Evolutionary conservation across 2,113 vertebrate genomes (phyloP).

Genomic region (Mesitornis unicolor): DNA sequence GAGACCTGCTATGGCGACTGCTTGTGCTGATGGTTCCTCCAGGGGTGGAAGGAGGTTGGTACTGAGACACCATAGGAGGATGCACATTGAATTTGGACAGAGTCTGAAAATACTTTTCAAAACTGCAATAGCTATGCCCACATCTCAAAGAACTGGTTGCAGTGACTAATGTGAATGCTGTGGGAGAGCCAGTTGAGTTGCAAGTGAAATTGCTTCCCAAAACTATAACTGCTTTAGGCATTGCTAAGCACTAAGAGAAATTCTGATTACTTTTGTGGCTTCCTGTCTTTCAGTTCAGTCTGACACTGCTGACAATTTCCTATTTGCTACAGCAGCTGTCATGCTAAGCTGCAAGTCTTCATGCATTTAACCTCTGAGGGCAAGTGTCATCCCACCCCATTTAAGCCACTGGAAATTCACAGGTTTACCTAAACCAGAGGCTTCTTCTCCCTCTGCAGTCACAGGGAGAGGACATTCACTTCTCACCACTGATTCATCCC

Average conservation of each 20-base stretch:
- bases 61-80: background rate
- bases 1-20: background rate
- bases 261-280: background rate
- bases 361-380: background rate
- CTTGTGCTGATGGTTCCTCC: background rate
- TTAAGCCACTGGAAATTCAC: background rate
- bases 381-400: background rate
- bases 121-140: too few relatives aligned
- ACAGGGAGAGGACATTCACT: background rate
- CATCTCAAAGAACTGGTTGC: accelerated
- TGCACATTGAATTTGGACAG: background rate
- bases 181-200: background rate
- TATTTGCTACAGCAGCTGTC: background rate
- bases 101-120: background rate
- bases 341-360: background rate
- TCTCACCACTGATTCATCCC: background rate
- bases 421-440: background rate
- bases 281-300: background rate
- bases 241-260: background rate
- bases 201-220: background rate
- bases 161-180: background rate
- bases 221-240: background rate
- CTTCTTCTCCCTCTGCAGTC: background rate
- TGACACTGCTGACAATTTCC: background rate
- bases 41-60: background rate